Evolutionary conservation across 2,113 vertebrate genomes (phyloP).

Genomic region (Saimiri boliviensis): DNA sequence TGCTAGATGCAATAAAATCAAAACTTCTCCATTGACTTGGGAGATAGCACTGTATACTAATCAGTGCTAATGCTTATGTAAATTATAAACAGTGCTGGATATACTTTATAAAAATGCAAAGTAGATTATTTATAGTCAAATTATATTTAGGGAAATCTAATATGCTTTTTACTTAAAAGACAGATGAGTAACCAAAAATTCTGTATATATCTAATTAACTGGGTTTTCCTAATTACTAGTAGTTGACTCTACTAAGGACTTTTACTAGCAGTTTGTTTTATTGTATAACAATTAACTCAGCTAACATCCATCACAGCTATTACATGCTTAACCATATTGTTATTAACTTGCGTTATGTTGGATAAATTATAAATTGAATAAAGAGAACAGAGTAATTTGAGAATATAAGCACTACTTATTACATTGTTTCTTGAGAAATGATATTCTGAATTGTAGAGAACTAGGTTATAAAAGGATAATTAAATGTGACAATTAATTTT

Average conservation of each 20-base stretch:
- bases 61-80: not conserved
- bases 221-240: not conserved
- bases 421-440: not conserved
- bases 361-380: not conserved
- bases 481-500: constrained; percentile 45
- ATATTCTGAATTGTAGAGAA: not conserved
- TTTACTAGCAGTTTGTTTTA: not conserved
- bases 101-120: not conserved
- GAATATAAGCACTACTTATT: not conserved
- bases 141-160: not conserved
- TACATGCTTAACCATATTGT: not conserved
- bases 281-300: not conserved
- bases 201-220: not conserved
- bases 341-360: constrained; percentile 23
- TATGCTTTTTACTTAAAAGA: not conserved
- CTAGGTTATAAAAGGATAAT: constrained; percentile 6
- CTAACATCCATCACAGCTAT: not conserved
- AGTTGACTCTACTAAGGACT: not conserved
- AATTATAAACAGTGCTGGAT: not conserved
- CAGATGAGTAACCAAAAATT: not conserved
- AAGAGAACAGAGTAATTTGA: not conserved
- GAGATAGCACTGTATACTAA: not conserved
- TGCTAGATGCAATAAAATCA: not conserved
- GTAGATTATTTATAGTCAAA: not conserved
- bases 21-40: not conserved